Evolutionary conservation across 2,888 invertebrate species (phyloP).

Genomic region (Epinotia brunnichana): DNA sequence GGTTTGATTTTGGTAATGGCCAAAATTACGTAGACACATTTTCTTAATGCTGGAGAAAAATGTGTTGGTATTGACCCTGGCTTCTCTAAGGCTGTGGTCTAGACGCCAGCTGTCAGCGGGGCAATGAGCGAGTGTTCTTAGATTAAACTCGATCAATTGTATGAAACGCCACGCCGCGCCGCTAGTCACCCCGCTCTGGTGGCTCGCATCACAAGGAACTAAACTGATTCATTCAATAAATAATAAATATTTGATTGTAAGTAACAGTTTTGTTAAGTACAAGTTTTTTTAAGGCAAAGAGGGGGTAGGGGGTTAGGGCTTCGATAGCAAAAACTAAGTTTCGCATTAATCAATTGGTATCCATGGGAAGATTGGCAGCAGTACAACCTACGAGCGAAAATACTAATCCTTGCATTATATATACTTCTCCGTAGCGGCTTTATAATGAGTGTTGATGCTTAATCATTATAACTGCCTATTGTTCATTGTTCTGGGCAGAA

Average conservation of each 20-base stretch:
- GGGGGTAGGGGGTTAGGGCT: too few species aligned
- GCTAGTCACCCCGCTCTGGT: too few species aligned
- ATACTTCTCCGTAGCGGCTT: neutral
- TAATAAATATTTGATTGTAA: neutral
- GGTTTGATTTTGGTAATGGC: neutral
- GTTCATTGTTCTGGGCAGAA: constrained; percentile 60
- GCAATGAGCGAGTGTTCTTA: too few species aligned
- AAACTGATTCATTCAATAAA: neutral
- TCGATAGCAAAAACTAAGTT: neutral
- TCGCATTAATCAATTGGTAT: constrained; percentile 3
- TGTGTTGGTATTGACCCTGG: too few species aligned
- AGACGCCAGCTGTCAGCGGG: too few species aligned
- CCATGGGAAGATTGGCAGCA: constrained; percentile 22
- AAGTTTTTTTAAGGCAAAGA: too few species aligned
- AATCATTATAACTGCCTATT: constrained; percentile 64
- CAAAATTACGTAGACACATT: neutral
- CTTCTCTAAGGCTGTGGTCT: too few species aligned
- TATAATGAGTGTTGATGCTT: constrained; percentile 47
- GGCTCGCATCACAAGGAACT: neutral
- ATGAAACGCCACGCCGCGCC: too few species aligned
- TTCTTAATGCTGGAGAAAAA: neutral
- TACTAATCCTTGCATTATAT: constrained; percentile 11
- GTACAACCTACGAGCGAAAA: constrained; percentile 17
- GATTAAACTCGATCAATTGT: too few species aligned
- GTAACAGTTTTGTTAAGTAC: neutral